These are phyloP conservation scores for Cancer borealis DNA, from an alignment of 2,888 invertebrate species.

Conservation along the genomic window DNA sequence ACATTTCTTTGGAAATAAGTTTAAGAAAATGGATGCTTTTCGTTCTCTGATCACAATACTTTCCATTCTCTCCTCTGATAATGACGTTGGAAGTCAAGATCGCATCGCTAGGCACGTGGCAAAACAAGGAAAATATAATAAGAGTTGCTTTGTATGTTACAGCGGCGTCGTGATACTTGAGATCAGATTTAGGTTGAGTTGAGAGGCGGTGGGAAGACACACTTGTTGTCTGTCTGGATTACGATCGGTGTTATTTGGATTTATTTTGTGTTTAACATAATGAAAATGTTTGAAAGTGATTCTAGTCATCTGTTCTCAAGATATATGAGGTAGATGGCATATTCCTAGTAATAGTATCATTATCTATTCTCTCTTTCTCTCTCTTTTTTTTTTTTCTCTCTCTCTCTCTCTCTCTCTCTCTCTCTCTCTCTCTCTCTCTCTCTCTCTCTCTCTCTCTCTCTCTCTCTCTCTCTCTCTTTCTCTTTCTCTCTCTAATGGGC, in stretches of 20 bases:
- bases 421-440: background rate
- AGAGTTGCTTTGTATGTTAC: background rate
- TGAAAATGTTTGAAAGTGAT: background rate
- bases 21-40: background rate
- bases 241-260: background rate
- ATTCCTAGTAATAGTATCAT: background rate
- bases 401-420: conserved; percentile 9
- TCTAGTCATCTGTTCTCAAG: background rate
- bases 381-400: no score
- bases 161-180: no score
- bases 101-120: background rate
- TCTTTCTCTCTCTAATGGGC: background rate
- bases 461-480: background rate
- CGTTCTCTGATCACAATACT: background rate
- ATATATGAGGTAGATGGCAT: background rate
- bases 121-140: background rate
- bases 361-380: background rate
- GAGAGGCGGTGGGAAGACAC: background rate
- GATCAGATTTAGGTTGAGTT: background rate
- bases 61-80: background rate
- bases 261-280: background rate
- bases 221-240: background rate
- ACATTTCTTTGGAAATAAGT: background rate
- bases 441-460: background rate
- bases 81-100: background rate